Evolutionary conservation across 2,113 vertebrate genomes (phyloP).

Genomic region (Pitta sordida): DNA sequence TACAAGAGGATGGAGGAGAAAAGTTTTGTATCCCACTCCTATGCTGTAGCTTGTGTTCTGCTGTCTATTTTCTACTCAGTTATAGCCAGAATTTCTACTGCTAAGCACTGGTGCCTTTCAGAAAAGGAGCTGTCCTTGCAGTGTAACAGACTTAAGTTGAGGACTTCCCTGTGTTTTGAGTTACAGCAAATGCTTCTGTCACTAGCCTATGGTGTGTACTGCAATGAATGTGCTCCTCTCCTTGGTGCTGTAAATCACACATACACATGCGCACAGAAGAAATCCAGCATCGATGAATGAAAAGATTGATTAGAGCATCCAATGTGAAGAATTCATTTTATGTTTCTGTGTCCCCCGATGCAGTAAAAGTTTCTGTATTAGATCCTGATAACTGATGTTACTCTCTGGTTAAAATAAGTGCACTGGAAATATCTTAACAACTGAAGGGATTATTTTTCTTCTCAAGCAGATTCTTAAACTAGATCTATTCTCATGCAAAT

Average conservation of each 20-base stretch:
- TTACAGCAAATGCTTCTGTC: neutral
- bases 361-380: neutral
- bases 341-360: neutral
- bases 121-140: neutral
- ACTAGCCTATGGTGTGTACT: neutral
- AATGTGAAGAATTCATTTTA: neutral
- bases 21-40: neutral
- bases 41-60: neutral
- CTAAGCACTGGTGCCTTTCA: neutral
- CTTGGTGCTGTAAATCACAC: neutral
- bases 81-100: neutral
- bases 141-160: neutral
- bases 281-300: accelerated
- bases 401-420: neutral
- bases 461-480: neutral
- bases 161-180: neutral
- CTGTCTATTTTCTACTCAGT: neutral
- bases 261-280: neutral
- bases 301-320: neutral
- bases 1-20: neutral
- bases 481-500: neutral
- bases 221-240: neutral
- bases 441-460: neutral
- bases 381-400: neutral
- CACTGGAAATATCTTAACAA: neutral